Conservation (phyloP, 1,140 invertebrate species). For the Asobara japonica region DNA sequence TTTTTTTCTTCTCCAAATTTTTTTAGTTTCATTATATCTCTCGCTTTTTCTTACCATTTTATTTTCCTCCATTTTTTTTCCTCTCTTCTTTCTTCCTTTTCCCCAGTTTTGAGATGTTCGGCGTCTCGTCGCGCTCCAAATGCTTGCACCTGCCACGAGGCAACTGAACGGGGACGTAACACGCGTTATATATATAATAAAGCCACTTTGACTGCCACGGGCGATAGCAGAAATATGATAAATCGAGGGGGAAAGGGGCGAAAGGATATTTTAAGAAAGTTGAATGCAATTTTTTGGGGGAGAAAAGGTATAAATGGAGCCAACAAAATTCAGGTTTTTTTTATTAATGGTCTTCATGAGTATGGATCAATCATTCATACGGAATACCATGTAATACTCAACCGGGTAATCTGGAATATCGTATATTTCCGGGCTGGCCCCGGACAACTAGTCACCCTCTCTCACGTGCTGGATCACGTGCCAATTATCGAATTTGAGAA, state of each 20-base stretch:
- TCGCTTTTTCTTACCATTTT: conserved; percentile 8
- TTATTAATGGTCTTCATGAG: no score
- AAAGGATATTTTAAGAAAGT: conserved; percentile 2
- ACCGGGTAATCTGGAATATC: no score
- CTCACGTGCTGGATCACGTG: no score
- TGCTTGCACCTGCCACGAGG: conserved; percentile 36
- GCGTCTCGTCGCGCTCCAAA: conserved; percentile 35
- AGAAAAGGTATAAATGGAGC: not conserved
- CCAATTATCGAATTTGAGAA: no score
- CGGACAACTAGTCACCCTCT: no score
- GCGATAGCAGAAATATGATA: conserved; percentile 8
- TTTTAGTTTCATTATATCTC: not conserved
- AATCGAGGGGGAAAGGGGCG: not conserved
- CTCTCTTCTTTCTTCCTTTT: not conserved
- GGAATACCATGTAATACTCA: no score
- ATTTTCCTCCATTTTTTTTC: conserved; percentile 14
- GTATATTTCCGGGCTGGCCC: no score
- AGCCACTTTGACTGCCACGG: not conserved
- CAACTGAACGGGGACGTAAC: not conserved
- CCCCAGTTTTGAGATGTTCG: conserved; percentile 1
- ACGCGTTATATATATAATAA: not conserved
- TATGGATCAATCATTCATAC: no score
- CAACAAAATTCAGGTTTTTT: not conserved
- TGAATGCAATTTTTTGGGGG: not conserved
- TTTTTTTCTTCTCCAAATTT: conserved; percentile 24